These are phyloP conservation scores for Troglohyphantes excavatus DNA, from an alignment of 2,888 invertebrate species.

Conservation along the genomic window DNA sequence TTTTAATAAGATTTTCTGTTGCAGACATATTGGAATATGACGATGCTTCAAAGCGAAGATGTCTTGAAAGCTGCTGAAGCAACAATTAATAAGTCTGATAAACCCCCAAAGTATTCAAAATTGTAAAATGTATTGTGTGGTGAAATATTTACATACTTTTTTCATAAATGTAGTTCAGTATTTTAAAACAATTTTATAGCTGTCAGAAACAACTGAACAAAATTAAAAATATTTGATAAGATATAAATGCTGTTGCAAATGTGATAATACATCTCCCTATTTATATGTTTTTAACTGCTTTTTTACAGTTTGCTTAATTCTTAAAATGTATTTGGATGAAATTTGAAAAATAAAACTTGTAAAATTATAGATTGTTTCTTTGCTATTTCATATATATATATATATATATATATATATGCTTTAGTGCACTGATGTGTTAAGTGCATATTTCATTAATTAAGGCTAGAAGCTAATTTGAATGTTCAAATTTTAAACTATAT, in stretches of 20 bases:
- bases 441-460: no score
- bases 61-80: slow-evolving; percentile 89
- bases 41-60: slow-evolving; percentile 84
- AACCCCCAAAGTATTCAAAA: slow-evolving; percentile 89
- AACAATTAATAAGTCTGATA: slow-evolving; percentile 87
- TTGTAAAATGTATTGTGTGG: slow-evolving; percentile 82
- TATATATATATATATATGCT: no score
- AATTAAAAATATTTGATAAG: not conserved
- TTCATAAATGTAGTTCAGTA: slow-evolving; percentile 37
- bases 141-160: slow-evolving; percentile 7
- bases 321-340: no score
- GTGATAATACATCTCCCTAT: slow-evolving; percentile 11
- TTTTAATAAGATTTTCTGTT: not conserved
- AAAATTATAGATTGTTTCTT: no score
- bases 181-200: slow-evolving; percentile 12
- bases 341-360: no score
- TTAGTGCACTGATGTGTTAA: no score
- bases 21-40: slow-evolving; percentile 83
- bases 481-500: no score
- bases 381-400: no score
- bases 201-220: not conserved
- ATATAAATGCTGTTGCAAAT: not conserved
- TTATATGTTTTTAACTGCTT: slow-evolving; percentile 12
- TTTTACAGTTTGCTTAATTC: slow-evolving; percentile 1
- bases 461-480: no score